Conservation (phyloP, 2,797 vertebrate species). For the Aselliscus stoliczkanus region DNA sequence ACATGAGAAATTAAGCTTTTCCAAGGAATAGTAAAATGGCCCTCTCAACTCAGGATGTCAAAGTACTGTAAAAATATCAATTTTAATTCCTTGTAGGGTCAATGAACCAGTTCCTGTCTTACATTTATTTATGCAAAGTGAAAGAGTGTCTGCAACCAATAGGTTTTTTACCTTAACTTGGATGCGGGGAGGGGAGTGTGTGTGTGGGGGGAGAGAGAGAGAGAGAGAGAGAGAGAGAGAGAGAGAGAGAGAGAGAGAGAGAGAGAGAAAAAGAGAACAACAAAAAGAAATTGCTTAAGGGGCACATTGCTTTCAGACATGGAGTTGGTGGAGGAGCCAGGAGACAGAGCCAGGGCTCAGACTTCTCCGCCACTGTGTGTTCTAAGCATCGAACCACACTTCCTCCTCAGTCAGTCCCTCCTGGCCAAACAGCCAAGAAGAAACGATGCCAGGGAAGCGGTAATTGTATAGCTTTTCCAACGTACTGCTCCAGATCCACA, state of each 20-base stretch:
- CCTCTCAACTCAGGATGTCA: not conserved
- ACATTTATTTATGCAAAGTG: not conserved
- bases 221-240: too few relatives aligned
- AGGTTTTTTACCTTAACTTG: not conserved
- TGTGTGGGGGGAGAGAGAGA: too few relatives aligned
- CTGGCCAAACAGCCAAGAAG: slow-evolving; percentile 41
- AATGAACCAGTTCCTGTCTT: not conserved
- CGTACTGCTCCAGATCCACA: slow-evolving; percentile 48
- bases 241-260: not conserved
- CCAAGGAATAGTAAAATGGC: not conserved
- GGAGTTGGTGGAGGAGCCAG: slow-evolving; percentile 29
- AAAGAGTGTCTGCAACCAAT: not conserved
- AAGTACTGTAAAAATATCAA: not conserved
- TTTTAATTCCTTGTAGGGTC: not conserved
- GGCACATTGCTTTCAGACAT: not conserved
- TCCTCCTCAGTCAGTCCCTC: slow-evolving; percentile 50
- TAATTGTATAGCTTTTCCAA: slow-evolving; percentile 69
- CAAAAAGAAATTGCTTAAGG: not conserved
- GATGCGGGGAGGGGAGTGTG: too few relatives aligned
- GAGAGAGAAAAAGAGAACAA: not conserved
- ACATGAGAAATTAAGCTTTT: not conserved
- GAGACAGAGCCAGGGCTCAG: slow-evolving; percentile 31
- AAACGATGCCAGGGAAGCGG: slow-evolving; percentile 49
- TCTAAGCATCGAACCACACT: slow-evolving; percentile 57
- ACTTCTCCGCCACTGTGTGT: slow-evolving; percentile 36